phyloP scores from a whole-genome alignment of 2,113 vertebrate species.

The Leptobrachium leishanense region DNA sequence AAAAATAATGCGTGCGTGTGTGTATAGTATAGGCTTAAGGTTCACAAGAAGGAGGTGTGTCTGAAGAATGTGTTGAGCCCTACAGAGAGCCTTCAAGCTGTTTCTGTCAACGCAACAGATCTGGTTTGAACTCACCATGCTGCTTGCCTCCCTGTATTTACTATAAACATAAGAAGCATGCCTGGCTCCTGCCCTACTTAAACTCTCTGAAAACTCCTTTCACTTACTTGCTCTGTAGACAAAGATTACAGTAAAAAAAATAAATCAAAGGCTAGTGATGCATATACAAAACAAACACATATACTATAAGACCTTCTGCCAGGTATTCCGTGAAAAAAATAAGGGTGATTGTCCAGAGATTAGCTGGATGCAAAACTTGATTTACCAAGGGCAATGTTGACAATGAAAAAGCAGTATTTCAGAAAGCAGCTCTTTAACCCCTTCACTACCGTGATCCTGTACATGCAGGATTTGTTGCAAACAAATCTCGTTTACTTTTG shows the following conservation, averaged over 20 bases:
- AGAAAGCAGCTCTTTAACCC: too few species aligned
- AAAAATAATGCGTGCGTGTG: conserved; percentile 10
- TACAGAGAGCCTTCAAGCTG: conserved; percentile 31
- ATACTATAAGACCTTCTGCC: background rate
- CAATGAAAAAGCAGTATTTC: too few species aligned
- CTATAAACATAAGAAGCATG: conserved; percentile 65
- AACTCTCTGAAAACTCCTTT: conserved; percentile 26
- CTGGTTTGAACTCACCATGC: conserved; percentile 39
- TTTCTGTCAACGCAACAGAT: conserved; percentile 29
- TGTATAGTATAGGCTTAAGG: background rate
- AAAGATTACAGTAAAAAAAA: conserved; percentile 12
- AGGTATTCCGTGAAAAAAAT: background rate
- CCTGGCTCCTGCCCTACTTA: conserved; percentile 51
- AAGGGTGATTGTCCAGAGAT: background rate
- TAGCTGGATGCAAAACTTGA: too few species aligned
- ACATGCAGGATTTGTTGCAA: too few species aligned
- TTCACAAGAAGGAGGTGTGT: conserved; percentile 45
- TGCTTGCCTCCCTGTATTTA: conserved; percentile 62
- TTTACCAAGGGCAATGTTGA: too few species aligned
- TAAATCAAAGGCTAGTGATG: conserved; percentile 23
- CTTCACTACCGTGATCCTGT: too few species aligned
- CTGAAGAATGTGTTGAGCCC: conserved; percentile 17
- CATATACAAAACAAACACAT: conserved; percentile 4
- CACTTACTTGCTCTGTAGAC: conserved; percentile 7
- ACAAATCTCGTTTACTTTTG: too few species aligned